Base-by-base conservation (phyloP, 2,888 invertebrate genomes). In the Belgica antarctica region DNA sequence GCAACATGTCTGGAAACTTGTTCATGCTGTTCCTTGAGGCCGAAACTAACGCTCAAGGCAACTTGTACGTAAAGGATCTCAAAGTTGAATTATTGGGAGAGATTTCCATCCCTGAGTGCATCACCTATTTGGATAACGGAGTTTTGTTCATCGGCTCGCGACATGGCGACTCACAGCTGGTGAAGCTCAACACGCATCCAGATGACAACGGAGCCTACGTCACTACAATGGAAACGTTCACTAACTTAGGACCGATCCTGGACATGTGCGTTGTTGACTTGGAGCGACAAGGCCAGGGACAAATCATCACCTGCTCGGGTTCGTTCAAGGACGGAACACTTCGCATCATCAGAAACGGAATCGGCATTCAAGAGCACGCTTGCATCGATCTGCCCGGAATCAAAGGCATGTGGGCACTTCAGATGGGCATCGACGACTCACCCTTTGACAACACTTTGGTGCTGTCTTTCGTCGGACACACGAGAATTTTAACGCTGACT, bases 211-310 rank as follows among this genome's bases (percentile, higher is more conserved):
- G 90, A 8, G 93, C 93, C 5, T 97, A 95, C 78, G 94, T 97
- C 22, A 90, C 91, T 74, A 87, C 92, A 0, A 92, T 99, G 90
- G 98, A 99, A 81, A 92, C 89, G 12, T 98, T 96, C 81, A 95
- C 96, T 25, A 98, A 97, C 81, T 84, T 99, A 52, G 98, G 96
- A 2, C 98, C 99, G 0, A 97, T 99, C 74, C 87, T 96, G 22
- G 98, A 98, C 79, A 96, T 98, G 92, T 94, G 95, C 73, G 94
- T 98, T 1, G 97, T 97, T 1, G 97, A 98, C 81, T 83, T 97
- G 72, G 97, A 98, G 80, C 83, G 94, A 15, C 96, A 96, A 79
- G 98, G 98, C 0, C 98, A 99, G 82, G 96, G 96, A 12, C 96
- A 96, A 79, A 87, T 99, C 73, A 95, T 99, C 52, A 99, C 99